These are phyloP conservation scores for Encarsia formosa DNA, from an alignment of 2,888 invertebrate genomes.

Conservation along the genomic window DNA sequence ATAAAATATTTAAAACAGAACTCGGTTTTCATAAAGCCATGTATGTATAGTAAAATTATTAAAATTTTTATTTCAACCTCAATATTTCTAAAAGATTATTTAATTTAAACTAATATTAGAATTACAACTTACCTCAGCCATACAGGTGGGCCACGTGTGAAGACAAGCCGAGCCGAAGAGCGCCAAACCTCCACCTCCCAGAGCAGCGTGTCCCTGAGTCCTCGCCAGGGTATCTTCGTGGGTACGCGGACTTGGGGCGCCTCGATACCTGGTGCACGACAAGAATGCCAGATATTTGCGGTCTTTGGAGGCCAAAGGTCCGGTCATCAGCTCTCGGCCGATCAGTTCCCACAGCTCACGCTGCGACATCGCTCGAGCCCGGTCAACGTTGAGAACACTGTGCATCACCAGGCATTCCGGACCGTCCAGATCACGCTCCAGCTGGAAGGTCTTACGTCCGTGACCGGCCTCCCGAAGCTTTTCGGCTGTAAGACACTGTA, in stretches of 20 bases:
- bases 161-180: constrained; percentile 86
- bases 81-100: too few relatives aligned
- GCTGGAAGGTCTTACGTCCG: constrained; percentile 74
- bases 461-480: constrained; percentile 77
- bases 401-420: constrained; percentile 70
- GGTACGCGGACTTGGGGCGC: constrained; percentile 60
- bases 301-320: constrained; percentile 51
- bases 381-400: constrained; percentile 66
- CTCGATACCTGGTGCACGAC: constrained; percentile 78
- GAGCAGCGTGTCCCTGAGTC: constrained; percentile 79
- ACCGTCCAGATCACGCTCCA: constrained; percentile 63
- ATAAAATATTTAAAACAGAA: too few relatives aligned
- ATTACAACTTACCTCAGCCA: constrained; percentile 57
- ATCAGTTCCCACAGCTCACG: constrained; percentile 80
- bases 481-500: constrained; percentile 84
- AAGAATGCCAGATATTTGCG: constrained; percentile 87
- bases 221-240: constrained; percentile 67
- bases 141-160: constrained; percentile 79
- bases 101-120: too few relatives aligned
- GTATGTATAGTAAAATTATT: too few relatives aligned
- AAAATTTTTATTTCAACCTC: too few relatives aligned
- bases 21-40: too few relatives aligned
- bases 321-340: constrained; percentile 77
- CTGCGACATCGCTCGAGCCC: constrained; percentile 70
- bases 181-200: constrained; percentile 89